Percentiles rank a stretch among this genome's conserved stretches.
These are phyloP conservation scores for Mustelus asterias DNA, from an alignment of 2,113 vertebrate species.

Conservation along the genomic window DNA sequence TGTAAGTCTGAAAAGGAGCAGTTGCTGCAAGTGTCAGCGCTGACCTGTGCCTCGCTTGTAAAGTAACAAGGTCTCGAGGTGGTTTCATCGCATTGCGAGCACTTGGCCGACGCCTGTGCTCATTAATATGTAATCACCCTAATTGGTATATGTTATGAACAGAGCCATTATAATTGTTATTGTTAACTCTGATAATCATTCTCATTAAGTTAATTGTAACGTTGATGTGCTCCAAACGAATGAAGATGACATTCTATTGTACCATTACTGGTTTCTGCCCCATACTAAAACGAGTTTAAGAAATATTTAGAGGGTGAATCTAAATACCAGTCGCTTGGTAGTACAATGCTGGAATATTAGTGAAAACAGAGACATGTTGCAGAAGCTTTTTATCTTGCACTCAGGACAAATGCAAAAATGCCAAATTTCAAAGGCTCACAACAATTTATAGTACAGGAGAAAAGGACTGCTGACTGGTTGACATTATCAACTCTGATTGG, in stretches of 20 bases:
- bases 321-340: background rate
- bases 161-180: constrained; percentile 27
- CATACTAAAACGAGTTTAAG: background rate
- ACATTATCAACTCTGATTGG: background rate
- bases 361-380: background rate
- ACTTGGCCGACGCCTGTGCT: background rate
- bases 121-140: constrained; percentile 17
- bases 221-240: background rate
- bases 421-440: background rate
- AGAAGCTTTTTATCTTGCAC: background rate
- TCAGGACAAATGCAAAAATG: background rate
- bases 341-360: background rate
- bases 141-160: constrained; percentile 23
- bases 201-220: constrained; percentile 24
- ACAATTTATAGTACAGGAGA: background rate
- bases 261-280: background rate
- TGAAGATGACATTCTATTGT: background rate
- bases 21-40: background rate
- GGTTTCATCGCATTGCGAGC: background rate
- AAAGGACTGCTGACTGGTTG: background rate
- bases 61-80: background rate
- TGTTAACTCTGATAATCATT: constrained; percentile 6
- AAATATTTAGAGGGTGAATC: background rate
- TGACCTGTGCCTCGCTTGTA: constrained; percentile 11
- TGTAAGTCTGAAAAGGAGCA: background rate